These are phyloP conservation scores for Acanthopleura granulata DNA, from an alignment of 2,888 invertebrate genomes.

Conservation along the genomic window DNA sequence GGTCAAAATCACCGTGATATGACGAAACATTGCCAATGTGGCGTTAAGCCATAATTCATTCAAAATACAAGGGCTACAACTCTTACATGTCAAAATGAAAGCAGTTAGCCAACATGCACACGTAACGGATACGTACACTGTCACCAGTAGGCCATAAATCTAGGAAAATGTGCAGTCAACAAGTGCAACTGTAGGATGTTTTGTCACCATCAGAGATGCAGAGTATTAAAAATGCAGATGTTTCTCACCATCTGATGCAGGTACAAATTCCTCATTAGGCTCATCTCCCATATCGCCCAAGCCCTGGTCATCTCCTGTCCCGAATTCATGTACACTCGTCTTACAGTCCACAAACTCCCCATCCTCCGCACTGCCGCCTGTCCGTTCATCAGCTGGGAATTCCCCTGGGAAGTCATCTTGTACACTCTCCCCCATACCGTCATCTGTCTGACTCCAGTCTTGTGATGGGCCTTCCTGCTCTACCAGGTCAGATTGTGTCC, in stretches of 20 bases:
- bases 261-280: conserved; percentile 53
- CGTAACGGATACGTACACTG: too few relatives aligned
- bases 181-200: too few relatives aligned
- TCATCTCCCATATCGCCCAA: conserved; percentile 29
- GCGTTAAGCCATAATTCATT: too few relatives aligned
- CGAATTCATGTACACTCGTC: conserved; percentile 11
- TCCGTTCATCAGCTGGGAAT: neutral
- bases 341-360: conserved; percentile 5
- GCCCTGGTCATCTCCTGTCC: conserved; percentile 13
- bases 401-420: conserved; percentile 16
- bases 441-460: conserved; percentile 13
- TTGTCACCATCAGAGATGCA: too few relatives aligned
- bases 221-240: neutral
- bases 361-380: neutral
- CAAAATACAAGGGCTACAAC: too few relatives aligned
- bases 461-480: neutral
- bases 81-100: too few relatives aligned
- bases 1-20: too few relatives aligned
- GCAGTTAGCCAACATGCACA: too few relatives aligned
- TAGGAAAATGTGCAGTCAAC: too few relatives aligned
- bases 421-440: conserved; percentile 16
- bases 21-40: too few relatives aligned
- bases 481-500: neutral
- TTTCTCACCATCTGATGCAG: conserved; percentile 46
- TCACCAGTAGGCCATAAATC: too few relatives aligned